Percentiles rank a stretch among this genome's conserved stretches.
Evolutionary conservation across 1,140 invertebrate genomes (phyloP).

Genomic region (Leucophenga varia): DNA sequence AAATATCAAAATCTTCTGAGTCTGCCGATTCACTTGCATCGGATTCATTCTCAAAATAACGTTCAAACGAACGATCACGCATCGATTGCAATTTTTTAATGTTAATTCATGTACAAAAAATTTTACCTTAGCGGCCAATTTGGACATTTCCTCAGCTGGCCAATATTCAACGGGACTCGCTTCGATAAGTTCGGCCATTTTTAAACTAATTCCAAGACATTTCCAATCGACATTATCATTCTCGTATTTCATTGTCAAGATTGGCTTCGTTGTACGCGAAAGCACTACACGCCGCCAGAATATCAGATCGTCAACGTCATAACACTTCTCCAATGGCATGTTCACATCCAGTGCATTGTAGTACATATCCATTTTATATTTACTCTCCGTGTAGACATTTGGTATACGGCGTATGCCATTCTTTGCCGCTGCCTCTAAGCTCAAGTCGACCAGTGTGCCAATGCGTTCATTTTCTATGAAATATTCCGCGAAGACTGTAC

Average conservation of each 20-base stretch:
- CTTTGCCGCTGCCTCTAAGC: background rate
- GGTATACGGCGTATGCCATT: background rate
- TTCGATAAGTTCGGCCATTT: slow-evolving; percentile 14
- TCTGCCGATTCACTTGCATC: background rate
- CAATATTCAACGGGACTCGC: slow-evolving; percentile 14
- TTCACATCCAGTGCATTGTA: slow-evolving; percentile 14
- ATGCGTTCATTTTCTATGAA: slow-evolving; percentile 9
- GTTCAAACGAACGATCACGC: slow-evolving; percentile 3
- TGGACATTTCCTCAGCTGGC: slow-evolving; percentile 7
- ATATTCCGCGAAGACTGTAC: slow-evolving; percentile 4
- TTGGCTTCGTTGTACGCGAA: background rate
- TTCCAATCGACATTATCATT: slow-evolving; percentile 7
- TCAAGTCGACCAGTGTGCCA: slow-evolving; percentile 8
- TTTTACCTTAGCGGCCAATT: slow-evolving; percentile 3
- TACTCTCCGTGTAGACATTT: background rate
- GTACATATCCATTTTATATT: background rate
- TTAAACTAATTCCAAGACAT: slow-evolving; percentile 8
- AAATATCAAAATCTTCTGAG: too few relatives aligned
- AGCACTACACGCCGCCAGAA: slow-evolving; percentile 14
- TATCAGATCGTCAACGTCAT: background rate
- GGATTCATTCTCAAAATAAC: background rate
- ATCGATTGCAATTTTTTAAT: slow-evolving; percentile 13
- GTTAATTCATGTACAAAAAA: slow-evolving; percentile 5
- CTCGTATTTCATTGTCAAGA: background rate
- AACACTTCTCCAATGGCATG: slow-evolving; percentile 8